A percentile compares a stretch with the other conserved stretches of the same genome.
These are phyloP conservation scores for Gorsachius goisagi DNA, from an alignment of 2,113 vertebrate genomes.

Conservation along the genomic window DNA sequence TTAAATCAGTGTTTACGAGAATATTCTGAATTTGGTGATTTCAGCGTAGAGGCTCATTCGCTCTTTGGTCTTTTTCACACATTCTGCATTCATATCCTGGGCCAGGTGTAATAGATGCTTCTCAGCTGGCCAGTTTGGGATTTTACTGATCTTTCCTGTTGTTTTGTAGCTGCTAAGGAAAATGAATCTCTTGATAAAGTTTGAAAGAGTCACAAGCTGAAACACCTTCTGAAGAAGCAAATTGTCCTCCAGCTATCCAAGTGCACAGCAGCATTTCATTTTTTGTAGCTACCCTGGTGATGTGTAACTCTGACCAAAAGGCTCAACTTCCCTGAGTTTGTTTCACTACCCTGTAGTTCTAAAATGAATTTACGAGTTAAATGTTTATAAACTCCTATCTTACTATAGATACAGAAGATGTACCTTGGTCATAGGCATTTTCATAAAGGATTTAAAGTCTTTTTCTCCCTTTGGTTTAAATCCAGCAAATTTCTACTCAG, in stretches of 20 bases:
- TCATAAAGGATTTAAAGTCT: background rate
- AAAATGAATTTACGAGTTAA: background rate
- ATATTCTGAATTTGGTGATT: constrained; percentile 23
- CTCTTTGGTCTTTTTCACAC: constrained; percentile 12
- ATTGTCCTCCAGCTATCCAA: too few relatives aligned
- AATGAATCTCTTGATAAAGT: background rate
- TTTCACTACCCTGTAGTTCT: background rate
- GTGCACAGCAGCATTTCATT: too few relatives aligned
- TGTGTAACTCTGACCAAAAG: background rate
- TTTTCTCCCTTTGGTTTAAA: background rate
- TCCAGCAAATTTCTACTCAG: background rate
- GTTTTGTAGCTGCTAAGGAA: constrained; percentile 14
- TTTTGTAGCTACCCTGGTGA: background rate
- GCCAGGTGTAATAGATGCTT: constrained; percentile 6
- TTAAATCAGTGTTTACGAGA: background rate
- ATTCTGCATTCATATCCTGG: background rate
- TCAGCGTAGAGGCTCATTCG: background rate
- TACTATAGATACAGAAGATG: background rate
- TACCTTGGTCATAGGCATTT: background rate
- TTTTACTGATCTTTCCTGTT: constrained; percentile 35
- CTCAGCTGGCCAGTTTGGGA: constrained; percentile 4
- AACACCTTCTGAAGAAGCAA: constrained; percentile 10
- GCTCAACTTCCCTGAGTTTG: background rate
- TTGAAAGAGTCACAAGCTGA: constrained; percentile 38
- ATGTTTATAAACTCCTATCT: background rate